phyloP scores from a whole-genome alignment of 1,140 invertebrate genomes.

The Bombus soroeensis region DNA sequence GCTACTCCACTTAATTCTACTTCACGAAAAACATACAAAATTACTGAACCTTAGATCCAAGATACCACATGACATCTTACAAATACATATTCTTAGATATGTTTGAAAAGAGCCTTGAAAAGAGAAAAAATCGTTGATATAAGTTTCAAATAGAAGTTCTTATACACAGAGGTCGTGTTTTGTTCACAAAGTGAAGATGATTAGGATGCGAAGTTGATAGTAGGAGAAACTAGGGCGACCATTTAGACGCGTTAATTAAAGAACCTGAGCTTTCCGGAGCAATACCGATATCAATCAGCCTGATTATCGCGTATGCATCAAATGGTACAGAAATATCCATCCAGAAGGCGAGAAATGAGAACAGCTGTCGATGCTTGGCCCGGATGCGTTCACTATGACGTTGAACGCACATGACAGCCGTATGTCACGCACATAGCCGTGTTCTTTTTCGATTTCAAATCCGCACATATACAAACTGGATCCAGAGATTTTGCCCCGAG shows the following conservation, averaged over 20 bases:
- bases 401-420: slow-evolving; percentile 61
- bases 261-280: background rate
- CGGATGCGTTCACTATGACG: slow-evolving; percentile 50
- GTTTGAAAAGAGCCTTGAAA: background rate
- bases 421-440: slow-evolving; percentile 45
- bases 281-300: slow-evolving; percentile 36
- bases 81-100: background rate
- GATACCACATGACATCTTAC: background rate
- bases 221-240: slow-evolving; percentile 2
- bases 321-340: slow-evolving; percentile 56
- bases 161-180: background rate
- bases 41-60: background rate
- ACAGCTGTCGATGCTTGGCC: slow-evolving; percentile 63
- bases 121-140: too few relatives aligned
- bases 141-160: background rate
- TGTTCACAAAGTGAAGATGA: background rate
- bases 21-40: background rate
- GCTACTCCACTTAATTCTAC: background rate
- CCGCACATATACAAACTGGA: too few relatives aligned
- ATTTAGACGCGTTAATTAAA: slow-evolving; percentile 35
- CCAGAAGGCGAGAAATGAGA: slow-evolving; percentile 55
- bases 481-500: background rate
- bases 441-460: slow-evolving; percentile 45
- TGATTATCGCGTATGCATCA: slow-evolving; percentile 45
- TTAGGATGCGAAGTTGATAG: background rate